Evolutionary conservation across 2,797 vertebrate genomes (phyloP), one percentile per base, ranked within the genome.

Genomic region (Choloepus didactylus): DNA sequence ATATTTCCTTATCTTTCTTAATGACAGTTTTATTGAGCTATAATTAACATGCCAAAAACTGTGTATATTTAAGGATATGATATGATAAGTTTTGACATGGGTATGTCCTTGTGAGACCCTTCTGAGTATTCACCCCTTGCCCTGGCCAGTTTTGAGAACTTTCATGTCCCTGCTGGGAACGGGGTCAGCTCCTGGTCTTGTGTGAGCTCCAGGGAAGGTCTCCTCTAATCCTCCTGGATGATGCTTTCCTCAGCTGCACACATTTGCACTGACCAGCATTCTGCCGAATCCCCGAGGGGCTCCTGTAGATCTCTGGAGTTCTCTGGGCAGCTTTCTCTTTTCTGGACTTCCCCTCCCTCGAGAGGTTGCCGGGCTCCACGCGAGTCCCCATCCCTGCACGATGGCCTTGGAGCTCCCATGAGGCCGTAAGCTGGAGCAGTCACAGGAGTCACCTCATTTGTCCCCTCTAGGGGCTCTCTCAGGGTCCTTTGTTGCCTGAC

Each of bases 371-470:
- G 56, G 31, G 27, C 16, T 35, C 35, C 38, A 16, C 31, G 27
- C 44, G 9, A 1, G 6, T 49, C 25, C n/a, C 12, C 5, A 44
- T n/a, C 16, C 51, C 46, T 21, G 25, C 15, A 27, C 25, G 9
- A 56, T 31, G 21, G 54, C 46, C 70, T 46, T 0, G 0, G 4
- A 25, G 19, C 18, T 73, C 38, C 14, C 25, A 66, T 35, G 29
- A 25, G 86, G n/a, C 31, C 25, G 8, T 56, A 16, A 16, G 6
- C 62, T 21, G 51, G 56, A 29, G 19, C 54, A 38, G 4, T 67
- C 12, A 27, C 0, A 69, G 25, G 60, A 16, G 18, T 29, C 54
- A 1, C 35, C 6, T 38, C 41, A 3, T 0, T 8, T 12, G 11
- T 29, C 46, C 67, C 56, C 87, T 44, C 46, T 35, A 35, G 10